These are phyloP conservation scores for Frieseomelitta varia DNA, from an alignment of 1,140 invertebrate species.

Conservation along the genomic window DNA sequence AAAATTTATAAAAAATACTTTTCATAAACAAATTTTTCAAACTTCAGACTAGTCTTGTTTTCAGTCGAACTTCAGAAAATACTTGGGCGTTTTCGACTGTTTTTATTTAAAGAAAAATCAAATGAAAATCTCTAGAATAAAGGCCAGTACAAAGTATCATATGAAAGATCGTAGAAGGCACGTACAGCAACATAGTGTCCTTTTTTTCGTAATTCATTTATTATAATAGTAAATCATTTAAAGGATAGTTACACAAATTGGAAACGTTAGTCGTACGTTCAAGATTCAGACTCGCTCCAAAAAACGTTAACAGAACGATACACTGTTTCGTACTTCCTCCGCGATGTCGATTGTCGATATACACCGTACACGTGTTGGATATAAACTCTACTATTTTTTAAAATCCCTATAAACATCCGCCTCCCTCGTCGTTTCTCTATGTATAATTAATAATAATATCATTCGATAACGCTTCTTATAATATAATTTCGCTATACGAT, in stretches of 20 bases:
- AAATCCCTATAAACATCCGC: slow-evolving; percentile 18
- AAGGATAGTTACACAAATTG: slow-evolving; percentile 62
- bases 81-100: no score
- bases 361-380: neutral
- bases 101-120: no score
- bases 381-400: slow-evolving; percentile 29
- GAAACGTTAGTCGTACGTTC: slow-evolving; percentile 58
- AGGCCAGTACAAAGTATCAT: neutral
- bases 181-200: no score
- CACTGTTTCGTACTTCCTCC: slow-evolving; percentile 34
- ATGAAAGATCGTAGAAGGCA: neutral
- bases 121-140: no score
- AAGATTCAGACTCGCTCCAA: slow-evolving; percentile 37
- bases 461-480: slow-evolving; percentile 11
- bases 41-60: no score
- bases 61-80: no score
- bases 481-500: slow-evolving; percentile 7
- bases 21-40: no score
- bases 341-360: slow-evolving; percentile 44
- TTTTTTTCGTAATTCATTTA: slow-evolving; percentile 60
- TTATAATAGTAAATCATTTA: slow-evolving; percentile 64
- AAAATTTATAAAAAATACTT: no score
- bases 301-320: slow-evolving; percentile 53
- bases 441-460: slow-evolving; percentile 51
- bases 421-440: neutral